Base-by-base conservation (phyloP, 2,113 vertebrate species). In the Phyllostomus discolor region DNA sequence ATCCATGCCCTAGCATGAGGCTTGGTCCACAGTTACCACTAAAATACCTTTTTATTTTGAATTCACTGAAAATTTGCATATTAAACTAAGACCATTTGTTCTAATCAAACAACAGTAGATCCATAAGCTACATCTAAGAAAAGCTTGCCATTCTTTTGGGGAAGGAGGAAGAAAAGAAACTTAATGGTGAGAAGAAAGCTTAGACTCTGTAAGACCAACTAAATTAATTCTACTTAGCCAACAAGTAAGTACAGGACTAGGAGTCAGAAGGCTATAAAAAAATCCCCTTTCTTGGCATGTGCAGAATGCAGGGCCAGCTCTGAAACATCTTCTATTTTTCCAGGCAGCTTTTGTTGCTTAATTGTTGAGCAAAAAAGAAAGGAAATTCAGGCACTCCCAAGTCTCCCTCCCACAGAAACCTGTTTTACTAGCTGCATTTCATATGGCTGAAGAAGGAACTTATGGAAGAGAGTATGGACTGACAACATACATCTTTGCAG, bases 401-500 rank as follows among this genome's bases (percentile, higher is more conserved):
- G 75, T 70, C 90, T 96, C 83, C 85, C 85, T 97, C 85, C n/a
- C 43, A 17, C 5, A 14, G 91, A 95, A 98, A 97, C 83, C 94
- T 94, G 41, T 79, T 96, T 76, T 89, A 67, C 94, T 97, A 79
- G 87, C 92, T 97, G 91, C 70, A 81, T 91, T 91, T 95, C 96
- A 85, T 84, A 91, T 50, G 88, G 82, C 85, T 95, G 28, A 86
- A 70, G 69, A 95, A 98, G 95, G 41, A 97, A 62, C 38, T 69
- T 26, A 15, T 80, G 94, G 96, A 95, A 98, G 98, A 97, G 94
- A 97, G 80, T 70, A 66, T 43, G 4, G 19, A 41, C 88, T 95
- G 97, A 98, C 86, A 93, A 80, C 78, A 52, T 0, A 19, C 12
- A 28, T 92, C 97, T 96, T 98, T 95, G 94, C 92, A 95, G 70